Base-by-base conservation (phyloP, 1,140 invertebrate genomes). In the Zaprionus tsacasi region DNA sequence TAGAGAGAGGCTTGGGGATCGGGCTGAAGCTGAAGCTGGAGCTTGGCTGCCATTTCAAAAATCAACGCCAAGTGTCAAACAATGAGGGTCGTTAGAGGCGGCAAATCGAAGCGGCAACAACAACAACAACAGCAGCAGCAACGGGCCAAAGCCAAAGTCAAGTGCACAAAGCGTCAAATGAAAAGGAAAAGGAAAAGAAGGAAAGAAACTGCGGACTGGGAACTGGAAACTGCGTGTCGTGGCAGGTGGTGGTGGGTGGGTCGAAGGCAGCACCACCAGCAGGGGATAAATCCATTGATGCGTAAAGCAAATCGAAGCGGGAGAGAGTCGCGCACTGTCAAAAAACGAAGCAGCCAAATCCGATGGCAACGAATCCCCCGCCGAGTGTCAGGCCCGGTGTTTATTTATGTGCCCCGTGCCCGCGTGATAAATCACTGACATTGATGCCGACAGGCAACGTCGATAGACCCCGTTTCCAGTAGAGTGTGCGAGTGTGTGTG, bases 161-260 rank as follows among this genome's bases (percentile, higher is more conserved):
- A 87, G 83, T 87, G 83, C 83, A 89, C 83, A 87, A 87, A 87
- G 85, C 83, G 74, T 89, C 83, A 87, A 87, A 87, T 87, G 83
- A 87, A 87, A 87, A 87, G 80, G 85, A 87, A 87, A 89, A n/a
- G n/a, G n/a, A n/a, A n/a, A n/a, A n/a, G n/a, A n/a, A n/a, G n/a
- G n/a, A n/a, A n/a, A 70, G 43, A 48, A 45, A 58, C 50, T 10
- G 12, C 48, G 50, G 63, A 36, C 15, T n/a, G n/a, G n/a, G n/a
- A n/a, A n/a, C n/a, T n/a, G n/a, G n/a, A n/a, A n/a, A 21, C n/a
- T 43, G 36, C 54, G 40, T 13, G 40, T 13, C 1, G 36, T 10
- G 17, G n/a, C 1, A 7, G 6, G 33, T 35, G 33, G 33, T 35
- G 33, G 33, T 1, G 33, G 33, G 10, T 35, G 11, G 40, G 40